Percentiles rank a stretch among this genome's conserved stretches.
These are phyloP conservation scores for Callipepla californica DNA, from an alignment of 2,113 vertebrate species.

Conservation along the genomic window DNA sequence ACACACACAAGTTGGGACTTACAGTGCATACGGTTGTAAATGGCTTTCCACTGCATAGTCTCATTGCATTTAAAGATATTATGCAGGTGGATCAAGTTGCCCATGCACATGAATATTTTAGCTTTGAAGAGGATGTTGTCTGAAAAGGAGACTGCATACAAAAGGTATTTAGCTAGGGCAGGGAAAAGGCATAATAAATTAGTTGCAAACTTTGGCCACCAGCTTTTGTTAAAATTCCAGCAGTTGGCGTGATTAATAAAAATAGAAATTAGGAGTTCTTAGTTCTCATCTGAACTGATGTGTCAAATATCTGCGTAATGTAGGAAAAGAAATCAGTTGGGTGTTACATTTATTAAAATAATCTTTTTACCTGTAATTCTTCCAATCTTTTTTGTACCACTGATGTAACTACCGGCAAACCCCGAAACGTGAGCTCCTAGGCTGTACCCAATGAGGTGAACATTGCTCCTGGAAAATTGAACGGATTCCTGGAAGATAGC, in stretches of 20 bases:
- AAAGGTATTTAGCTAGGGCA: neutral
- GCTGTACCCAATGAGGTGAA: conserved; percentile 95
- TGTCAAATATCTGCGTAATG: neutral
- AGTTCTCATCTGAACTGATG: neutral
- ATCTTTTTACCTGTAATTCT: conserved; percentile 91
- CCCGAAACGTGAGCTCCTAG: conserved; percentile 95
- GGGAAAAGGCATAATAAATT: neutral
- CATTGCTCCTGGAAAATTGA: conserved; percentile 82
- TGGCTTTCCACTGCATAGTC: neutral
- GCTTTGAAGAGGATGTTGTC: neutral
- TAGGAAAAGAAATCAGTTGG: neutral
- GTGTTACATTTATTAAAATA: neutral
- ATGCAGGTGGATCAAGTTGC: neutral
- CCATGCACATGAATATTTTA: neutral
- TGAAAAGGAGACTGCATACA: neutral
- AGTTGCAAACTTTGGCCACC: neutral
- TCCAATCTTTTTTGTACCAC: conserved; percentile 84
- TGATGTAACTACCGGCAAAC: conserved; percentile 91
- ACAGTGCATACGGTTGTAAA: neutral
- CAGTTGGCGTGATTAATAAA: neutral
- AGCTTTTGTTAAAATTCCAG: neutral
- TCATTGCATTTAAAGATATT: neutral
- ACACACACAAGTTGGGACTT: too few relatives aligned
- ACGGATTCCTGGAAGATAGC: conserved; percentile 81
- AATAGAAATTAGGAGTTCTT: neutral